Evolutionary conservation across 2,888 invertebrate species (phyloP).

Genomic region (Hypsopygia costalis): DNA sequence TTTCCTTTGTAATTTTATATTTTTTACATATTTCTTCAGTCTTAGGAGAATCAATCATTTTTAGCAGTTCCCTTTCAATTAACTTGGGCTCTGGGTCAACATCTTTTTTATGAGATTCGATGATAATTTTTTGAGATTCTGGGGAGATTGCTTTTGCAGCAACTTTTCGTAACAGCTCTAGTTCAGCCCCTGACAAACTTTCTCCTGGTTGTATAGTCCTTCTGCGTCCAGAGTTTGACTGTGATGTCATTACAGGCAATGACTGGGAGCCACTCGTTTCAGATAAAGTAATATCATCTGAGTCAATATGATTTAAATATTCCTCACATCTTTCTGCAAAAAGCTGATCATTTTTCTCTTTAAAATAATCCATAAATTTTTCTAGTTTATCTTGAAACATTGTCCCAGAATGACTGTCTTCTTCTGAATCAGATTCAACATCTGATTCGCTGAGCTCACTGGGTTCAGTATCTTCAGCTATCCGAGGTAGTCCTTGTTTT

Average conservation of each 20-base stretch:
- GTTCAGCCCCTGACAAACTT: constrained; percentile 79
- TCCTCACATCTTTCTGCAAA: constrained; percentile 82
- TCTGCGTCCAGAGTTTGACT: constrained; percentile 70
- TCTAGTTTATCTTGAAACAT: constrained; percentile 87
- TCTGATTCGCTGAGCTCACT: constrained; percentile 82
- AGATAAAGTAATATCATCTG: constrained; percentile 74
- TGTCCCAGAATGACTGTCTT: constrained; percentile 80
- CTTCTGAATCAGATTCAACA: constrained; percentile 81
- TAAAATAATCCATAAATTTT: constrained; percentile 86
- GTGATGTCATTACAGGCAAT: constrained; percentile 69
- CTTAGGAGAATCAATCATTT: constrained; percentile 76
- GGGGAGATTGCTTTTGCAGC: constrained; percentile 78
- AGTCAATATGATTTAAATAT: constrained; percentile 76
- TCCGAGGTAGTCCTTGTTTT: constrained; percentile 70
- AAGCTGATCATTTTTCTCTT: constrained; percentile 84
- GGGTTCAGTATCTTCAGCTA: constrained; percentile 78
- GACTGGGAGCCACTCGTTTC: constrained; percentile 75
- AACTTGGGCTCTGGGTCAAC: constrained; percentile 78
- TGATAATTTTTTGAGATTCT: constrained; percentile 74
- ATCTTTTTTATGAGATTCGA: constrained; percentile 79
- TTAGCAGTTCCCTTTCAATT: constrained; percentile 72
- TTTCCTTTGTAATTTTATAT: constrained; percentile 76
- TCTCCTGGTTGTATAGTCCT: constrained; percentile 83
- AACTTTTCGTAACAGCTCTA: constrained; percentile 81
- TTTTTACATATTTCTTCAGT: constrained; percentile 73